Evolutionary conservation across 2,797 vertebrate species (phyloP), one percentile per base, ranked within the genome.

Genomic region (Rhinella marina): DNA sequence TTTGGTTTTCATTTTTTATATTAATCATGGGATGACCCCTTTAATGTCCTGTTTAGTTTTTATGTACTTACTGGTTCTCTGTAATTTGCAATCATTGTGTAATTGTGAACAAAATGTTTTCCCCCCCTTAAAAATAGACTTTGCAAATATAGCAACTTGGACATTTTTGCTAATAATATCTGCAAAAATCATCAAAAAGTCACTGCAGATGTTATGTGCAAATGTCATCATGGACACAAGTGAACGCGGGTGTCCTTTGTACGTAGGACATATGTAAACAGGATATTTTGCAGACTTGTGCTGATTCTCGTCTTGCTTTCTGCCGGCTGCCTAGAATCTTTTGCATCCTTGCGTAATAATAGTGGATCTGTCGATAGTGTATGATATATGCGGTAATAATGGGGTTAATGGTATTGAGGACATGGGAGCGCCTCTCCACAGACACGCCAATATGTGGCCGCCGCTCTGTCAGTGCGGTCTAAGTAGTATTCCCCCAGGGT

Each of bases 381-480:
- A 7, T 73, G 21, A 70, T 57, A 12, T 56, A n/a, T 59, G 52
- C 61, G 32, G 82, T 25, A 50, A 59, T 21, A 3, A 59, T 19
- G 29, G 29, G 59, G 57, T 85, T 62, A 25, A 62, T 19, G 4
- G n/a, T 85, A 77, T 50, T 50, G 57, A 75, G 82, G 83, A 62
- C 57, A 62, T 48, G 57, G 56, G 57, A 62, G 57, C 9, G 72
- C 25, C 57, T 85, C 72, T 13, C 17, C 14, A 6, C 32, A 84
- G 82, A 76, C 70, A 57, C 52, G n/a, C 68, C 80, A 88, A 57
- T 68, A 50, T 68, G 21, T 84, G 87, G 16, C 62, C 57, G 59
- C 21, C 52, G 12, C 32, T 66, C 80, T 52, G 70, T 50, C 81
- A 61, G 21, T 82, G 27, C 27, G 41, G 50, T 79, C 27, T 68